Base-by-base conservation (phyloP, 2,888 invertebrate species). In the Omphaloscelis lunosa region DNA sequence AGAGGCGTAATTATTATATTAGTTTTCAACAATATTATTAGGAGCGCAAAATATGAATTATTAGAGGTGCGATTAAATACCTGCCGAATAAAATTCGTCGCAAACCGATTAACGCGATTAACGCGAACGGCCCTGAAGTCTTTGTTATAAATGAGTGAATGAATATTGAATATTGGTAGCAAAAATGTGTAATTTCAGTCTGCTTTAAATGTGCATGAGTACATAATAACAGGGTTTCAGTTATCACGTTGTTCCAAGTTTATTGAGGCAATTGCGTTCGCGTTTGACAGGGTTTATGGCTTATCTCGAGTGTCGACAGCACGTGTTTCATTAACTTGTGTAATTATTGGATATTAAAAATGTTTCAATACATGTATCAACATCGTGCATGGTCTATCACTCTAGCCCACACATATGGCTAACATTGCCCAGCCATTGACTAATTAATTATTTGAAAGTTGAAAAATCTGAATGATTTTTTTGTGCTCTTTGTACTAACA, bases 231-330 rank as follows among this genome's bases (percentile, higher is more conserved):
- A 59, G 12, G 27, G 41, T 27, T 20, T 17, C 39, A 51, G 29
- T 72, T 68, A 66, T 75, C 70, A 80, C 62, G 53, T 80, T 80
- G 72, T 71, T 62, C 27, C 34, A 77, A 53, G 69, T 85, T 56
- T 68, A 77, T 77, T 83, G 77, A 65, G 68, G 85, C 72, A 85
- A 83, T 71, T 77, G 71, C 17, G 67, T 70, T 66, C 66, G 56
- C 48, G 41, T 73, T 83, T 73, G 34, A 76, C 65, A 66, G 72
- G 56, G 59, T 63, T 77, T 72, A 73, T 15, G 62, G 66, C 85
- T 81, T 85, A 83, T 85, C 83, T 65, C n/a, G 23, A 73, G 70
- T 78, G 65, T 66, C 39, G 71, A 58, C 63, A 51, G 71, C 83
- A 85, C 82, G 74, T 78, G 67, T 69, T 73, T 82, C 27, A 65